Base-by-base conservation (phyloP, 2,797 vertebrate species). In the Caiman crocodilus region DNA sequence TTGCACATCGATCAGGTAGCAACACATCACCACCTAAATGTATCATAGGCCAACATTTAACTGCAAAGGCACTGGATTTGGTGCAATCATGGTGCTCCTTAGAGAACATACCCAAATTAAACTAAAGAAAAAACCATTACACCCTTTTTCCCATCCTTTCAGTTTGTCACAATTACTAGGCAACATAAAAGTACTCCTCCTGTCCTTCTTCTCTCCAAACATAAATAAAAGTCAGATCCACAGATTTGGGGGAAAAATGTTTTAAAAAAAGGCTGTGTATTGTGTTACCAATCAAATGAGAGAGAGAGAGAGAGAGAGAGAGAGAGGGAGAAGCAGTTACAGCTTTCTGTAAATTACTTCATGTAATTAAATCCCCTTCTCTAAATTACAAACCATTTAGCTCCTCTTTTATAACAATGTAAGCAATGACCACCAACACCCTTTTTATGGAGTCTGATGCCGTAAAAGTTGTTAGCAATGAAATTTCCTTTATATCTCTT, bases 351-450 rank as follows among this genome's bases (percentile, higher is more conserved):
- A 96, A 97, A 96, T 97, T 95, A 97, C 92, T 96, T 89, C 26
- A 28, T 89, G 95, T 94, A 97, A 97, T 97, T 97, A 97, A 96
- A 97, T 93, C 76, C 75, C 63, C 84, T 84, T 90, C 88, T 86
- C 88, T 95, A 96, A 96, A 97, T 96, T 92, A 94, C 92, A 93
- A 95, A 84, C 93, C 92, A 94, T 94, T 97, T 95, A 96, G 94
- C 83, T 95, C 88, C 92, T 88, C 94, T 93, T 96, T 94, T 95
- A 84, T 71, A 96, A 96, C 89, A 94, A 77, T 75, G 84, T 95
- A 96, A 91, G 93, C 95, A 95, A 69, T 95, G 96, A 95, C 96
- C 96, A 97, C 7, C 95, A 92, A 14, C 88, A 86, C 95, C 90
- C 88, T 93, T 92, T 95, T 94, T 91, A 96, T 56, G 77, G 92